These are phyloP conservation scores for Digitonthophagus gazella DNA, from an alignment of 2,888 invertebrate species.

Conservation along the genomic window DNA sequence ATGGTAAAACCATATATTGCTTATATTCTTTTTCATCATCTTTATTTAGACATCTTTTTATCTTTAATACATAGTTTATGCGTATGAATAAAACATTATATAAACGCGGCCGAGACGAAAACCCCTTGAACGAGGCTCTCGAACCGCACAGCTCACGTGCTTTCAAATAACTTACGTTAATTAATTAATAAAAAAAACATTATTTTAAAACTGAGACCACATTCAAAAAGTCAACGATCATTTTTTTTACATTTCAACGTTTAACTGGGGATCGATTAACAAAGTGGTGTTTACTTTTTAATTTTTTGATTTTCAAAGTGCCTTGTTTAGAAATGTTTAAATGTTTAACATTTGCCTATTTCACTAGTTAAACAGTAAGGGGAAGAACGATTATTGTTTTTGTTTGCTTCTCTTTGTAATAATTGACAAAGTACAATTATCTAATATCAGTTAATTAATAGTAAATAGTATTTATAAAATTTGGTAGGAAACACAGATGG, in stretches of 20 bases:
- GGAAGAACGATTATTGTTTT: not conserved
- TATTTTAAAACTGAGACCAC: conserved; percentile 43
- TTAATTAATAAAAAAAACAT: conserved; percentile 30
- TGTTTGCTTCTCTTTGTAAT: not conserved
- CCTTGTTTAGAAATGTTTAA: not conserved
- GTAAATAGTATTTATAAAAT: not conserved
- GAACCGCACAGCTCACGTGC: conserved; percentile 19
- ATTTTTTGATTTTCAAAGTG: not conserved
- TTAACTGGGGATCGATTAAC: conserved; percentile 31
- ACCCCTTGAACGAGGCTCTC: conserved; percentile 47
- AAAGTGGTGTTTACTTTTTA: not conserved
- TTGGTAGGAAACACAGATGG: not conserved
- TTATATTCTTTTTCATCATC: conserved; percentile 27
- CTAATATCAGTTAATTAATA: not conserved
- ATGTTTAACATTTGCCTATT: not conserved
- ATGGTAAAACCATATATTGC: conserved; percentile 21
- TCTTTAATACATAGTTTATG: conserved; percentile 48
- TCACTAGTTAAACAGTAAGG: not conserved
- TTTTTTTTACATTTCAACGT: conserved; percentile 34
- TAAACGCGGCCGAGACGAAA: conserved; percentile 40
- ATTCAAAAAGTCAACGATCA: conserved; percentile 37
- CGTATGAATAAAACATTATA: conserved; percentile 49
- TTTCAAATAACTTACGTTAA: conserved; percentile 43
- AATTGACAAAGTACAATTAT: not conserved
- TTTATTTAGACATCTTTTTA: conserved; percentile 49